Conservation (phyloP, 2,797 vertebrate genomes). For the Falco naumanni region DNA sequence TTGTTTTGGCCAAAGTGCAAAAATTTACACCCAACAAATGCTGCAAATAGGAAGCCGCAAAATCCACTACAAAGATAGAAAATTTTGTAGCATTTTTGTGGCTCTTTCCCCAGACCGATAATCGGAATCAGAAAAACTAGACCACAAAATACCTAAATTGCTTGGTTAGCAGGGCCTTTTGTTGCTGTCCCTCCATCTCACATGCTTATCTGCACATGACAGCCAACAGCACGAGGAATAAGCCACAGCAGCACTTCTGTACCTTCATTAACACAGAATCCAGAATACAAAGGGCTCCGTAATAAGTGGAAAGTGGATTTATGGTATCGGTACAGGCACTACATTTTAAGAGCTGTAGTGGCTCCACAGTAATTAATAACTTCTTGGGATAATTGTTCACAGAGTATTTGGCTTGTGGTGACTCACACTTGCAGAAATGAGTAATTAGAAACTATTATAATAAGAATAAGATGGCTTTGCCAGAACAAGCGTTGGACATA, state of each 20-base stretch:
- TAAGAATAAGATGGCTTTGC: not conserved
- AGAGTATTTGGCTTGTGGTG: constrained; percentile 10
- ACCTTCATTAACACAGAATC: not conserved
- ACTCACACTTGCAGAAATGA: constrained; percentile 1
- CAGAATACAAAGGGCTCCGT: not conserved
- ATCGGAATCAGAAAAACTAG: not conserved
- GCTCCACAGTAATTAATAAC: constrained; percentile 10
- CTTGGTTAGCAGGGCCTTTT: not conserved
- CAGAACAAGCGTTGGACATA: not conserved
- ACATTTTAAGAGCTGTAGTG: not conserved
- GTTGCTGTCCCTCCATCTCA: not conserved
- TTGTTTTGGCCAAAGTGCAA: constrained; percentile 31
- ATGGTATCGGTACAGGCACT: not conserved
- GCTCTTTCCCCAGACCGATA: not conserved
- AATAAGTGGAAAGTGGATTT: not conserved
- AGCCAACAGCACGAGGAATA: not conserved
- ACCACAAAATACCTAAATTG: not conserved
- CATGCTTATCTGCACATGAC: accelerated
- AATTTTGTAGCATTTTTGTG: not conserved
- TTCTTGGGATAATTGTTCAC: not conserved
- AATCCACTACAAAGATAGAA: not conserved
- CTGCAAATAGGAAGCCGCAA: not conserved
- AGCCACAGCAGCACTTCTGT: not conserved
- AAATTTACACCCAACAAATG: not conserved
- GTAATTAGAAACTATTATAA: not conserved